Base-by-base conservation (phyloP, 2,888 invertebrate species). In the Biston stratarius region DNA sequence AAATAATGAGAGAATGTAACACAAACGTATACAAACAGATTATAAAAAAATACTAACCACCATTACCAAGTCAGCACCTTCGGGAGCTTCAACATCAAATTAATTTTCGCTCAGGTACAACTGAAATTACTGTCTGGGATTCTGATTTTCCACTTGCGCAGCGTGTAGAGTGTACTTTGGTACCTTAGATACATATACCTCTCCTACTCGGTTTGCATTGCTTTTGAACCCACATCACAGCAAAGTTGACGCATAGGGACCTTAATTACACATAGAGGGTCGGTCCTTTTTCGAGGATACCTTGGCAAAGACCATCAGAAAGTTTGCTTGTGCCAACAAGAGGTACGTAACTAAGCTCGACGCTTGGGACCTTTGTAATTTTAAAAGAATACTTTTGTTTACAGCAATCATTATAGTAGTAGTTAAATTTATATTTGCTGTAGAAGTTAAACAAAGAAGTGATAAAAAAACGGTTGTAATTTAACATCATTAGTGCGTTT, bases 191-290 rank as follows among this genome's bases (percentile, higher is more conserved):
- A 67, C 59, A 49, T 70, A 62, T 64, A 51, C 45, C 47, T 49
- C 58, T 58, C 48, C 48, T 58, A 55, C 51, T 63, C 57, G 69
- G 82, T 82, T 81, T 77, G 75, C 81, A 77, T 82, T 82, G 81
- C 83, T 83, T 85, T 83, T 80, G 80, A 86, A 86, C 86, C 87
- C 88, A 89, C 84, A 84, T 89, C 87, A 88, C 79, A 83, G 81
- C 71, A 83, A 87, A 88, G 85, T 89, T 89, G 86, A 86, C 84
- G 85, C 86, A 83, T 81, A 78, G 80, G 80, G 81, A 78, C 83
- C 84, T 86, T 89, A 90, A 90, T 90, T 90, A 90, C 84, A 83
- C 82, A 82, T 81, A 78, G 77, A 83, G 83, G 83, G 83, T 82
- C 78, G 77, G 75, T 56, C 84, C 83, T 83, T 86, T 87, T 87